A percentile compares a stretch with the other conserved stretches of the same genome.
These are phyloP conservation scores for Automeris io DNA, from an alignment of 2,888 invertebrate species.

Conservation along the genomic window DNA sequence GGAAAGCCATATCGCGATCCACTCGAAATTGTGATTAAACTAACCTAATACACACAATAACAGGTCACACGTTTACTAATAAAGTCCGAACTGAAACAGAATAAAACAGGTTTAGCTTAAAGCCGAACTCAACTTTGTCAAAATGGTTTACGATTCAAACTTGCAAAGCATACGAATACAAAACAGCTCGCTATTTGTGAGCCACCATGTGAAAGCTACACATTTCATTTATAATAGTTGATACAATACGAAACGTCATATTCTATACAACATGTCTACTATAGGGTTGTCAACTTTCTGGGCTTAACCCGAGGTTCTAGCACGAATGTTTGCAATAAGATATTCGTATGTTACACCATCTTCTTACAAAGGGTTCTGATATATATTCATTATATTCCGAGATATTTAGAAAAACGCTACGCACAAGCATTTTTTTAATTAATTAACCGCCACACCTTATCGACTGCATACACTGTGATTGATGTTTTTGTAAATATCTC, in stretches of 20 bases:
- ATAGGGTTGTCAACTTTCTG: too few relatives aligned
- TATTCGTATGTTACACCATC: too few relatives aligned
- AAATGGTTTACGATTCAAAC: slow-evolving; percentile 13
- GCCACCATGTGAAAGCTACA: slow-evolving; percentile 75
- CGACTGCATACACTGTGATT: too few relatives aligned
- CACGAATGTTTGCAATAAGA: too few relatives aligned
- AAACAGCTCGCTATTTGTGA: slow-evolving; percentile 56
- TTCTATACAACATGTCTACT: slow-evolving; percentile 66
- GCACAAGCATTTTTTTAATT: too few relatives aligned
- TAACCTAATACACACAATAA: slow-evolving; percentile 76
- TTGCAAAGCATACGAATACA: slow-evolving; percentile 16
- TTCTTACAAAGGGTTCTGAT: too few relatives aligned
- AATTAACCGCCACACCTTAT: too few relatives aligned
- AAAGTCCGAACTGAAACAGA: slow-evolving; percentile 32
- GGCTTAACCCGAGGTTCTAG: too few relatives aligned
- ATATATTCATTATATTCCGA: too few relatives aligned
- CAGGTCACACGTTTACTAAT: slow-evolving; percentile 72
- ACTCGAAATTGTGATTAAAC: slow-evolving; percentile 76
- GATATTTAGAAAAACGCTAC: too few relatives aligned
- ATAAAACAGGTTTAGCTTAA: neutral
- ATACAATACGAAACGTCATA: slow-evolving; percentile 70
- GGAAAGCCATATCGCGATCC: slow-evolving; percentile 70
- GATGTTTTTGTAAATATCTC: too few relatives aligned
- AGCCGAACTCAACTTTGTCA: slow-evolving; percentile 17
- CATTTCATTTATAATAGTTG: slow-evolving; percentile 72